phyloP scores from a whole-genome alignment of 2,797 vertebrate species.

The Leuciscus waleckii region DNA sequence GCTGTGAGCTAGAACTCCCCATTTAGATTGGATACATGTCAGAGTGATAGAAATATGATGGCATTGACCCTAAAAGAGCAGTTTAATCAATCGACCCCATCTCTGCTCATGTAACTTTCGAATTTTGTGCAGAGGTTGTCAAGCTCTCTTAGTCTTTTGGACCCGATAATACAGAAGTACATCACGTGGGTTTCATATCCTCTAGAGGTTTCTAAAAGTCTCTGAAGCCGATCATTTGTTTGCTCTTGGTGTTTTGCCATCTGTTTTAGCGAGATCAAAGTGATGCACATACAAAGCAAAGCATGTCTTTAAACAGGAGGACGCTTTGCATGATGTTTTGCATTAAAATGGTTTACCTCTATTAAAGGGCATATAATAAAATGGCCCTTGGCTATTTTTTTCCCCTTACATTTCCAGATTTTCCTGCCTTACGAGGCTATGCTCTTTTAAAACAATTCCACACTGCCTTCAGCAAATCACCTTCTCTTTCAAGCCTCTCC shows the following conservation, averaged over 20 bases:
- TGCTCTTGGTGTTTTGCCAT: slow-evolving; percentile 23
- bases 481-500: slow-evolving; percentile 67
- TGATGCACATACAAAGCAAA: slow-evolving; percentile 14
- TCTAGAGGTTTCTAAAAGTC: slow-evolving; percentile 10
- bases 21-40: slow-evolving; percentile 51
- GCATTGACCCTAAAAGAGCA: slow-evolving; percentile 51
- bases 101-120: slow-evolving; percentile 30
- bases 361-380: slow-evolving; percentile 62
- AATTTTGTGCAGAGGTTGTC: slow-evolving; percentile 38
- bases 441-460: slow-evolving; percentile 78
- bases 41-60: slow-evolving; percentile 28
- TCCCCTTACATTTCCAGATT: slow-evolving; percentile 66
- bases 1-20: slow-evolving; percentile 67
- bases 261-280: slow-evolving; percentile 35
- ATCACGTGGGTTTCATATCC: background rate
- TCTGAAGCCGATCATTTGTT: slow-evolving; percentile 13
- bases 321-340: slow-evolving; percentile 26
- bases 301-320: slow-evolving; percentile 11
- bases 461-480: slow-evolving; percentile 73
- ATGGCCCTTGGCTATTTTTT: slow-evolving; percentile 71
- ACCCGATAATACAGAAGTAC: background rate
- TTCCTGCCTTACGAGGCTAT: slow-evolving; percentile 68
- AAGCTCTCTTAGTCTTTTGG: background rate
- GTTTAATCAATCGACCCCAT: slow-evolving; percentile 9
- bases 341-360: slow-evolving; percentile 39